Evolutionary conservation across 2,797 vertebrate genomes (phyloP), one percentile per base, ranked within the genome.

Genomic region (Enteromius paludinosus): DNA sequence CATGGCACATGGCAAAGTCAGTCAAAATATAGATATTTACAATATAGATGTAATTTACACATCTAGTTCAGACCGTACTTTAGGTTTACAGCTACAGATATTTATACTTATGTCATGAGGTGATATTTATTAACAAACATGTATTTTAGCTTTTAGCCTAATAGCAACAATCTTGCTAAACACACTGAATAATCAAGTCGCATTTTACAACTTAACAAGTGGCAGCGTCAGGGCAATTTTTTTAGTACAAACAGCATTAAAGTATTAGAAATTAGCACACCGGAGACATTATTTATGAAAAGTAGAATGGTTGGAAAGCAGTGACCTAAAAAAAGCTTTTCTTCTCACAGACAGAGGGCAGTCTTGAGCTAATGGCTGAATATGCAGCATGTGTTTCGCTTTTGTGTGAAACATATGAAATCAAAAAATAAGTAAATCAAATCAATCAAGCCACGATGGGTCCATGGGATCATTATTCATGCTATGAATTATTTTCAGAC

Each of bases 351-450:
- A 88, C 83, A 88, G 87, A 86, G 76, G 87, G 87, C 59, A 83
- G 81, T 73, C 61, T 41, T 72, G 82, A 84, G 85, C 87, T 77
- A 66, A 3, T 54, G 47, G 77, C 68, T 82, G 61, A 72, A 74
- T 70, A 41, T 14, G 52, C 78, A 54, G 79, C 85, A 85, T 85
- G 87, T 82, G 87, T 87, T 86, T 87, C 81, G 70, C 73, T 86
- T 86, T 81, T 76, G 65, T 76, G 73, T 78, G 64, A 43, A 43
- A 41, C 73, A 87, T 76, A 83, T 76, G 70, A 83, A 82, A 75
- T 81, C 6, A 83, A 78, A 81, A 74, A 77, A 77, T 52, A 83
- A 85, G 70, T 84, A 83, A 87, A 77, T 52, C 66, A 82, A 74
- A 64, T 66, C 41, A 73, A 86, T 85, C 75, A 75, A 65, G 72